These are phyloP conservation scores for Elgaria multicarinata DNA, from an alignment of 2,113 vertebrate species.

Conservation along the genomic window DNA sequence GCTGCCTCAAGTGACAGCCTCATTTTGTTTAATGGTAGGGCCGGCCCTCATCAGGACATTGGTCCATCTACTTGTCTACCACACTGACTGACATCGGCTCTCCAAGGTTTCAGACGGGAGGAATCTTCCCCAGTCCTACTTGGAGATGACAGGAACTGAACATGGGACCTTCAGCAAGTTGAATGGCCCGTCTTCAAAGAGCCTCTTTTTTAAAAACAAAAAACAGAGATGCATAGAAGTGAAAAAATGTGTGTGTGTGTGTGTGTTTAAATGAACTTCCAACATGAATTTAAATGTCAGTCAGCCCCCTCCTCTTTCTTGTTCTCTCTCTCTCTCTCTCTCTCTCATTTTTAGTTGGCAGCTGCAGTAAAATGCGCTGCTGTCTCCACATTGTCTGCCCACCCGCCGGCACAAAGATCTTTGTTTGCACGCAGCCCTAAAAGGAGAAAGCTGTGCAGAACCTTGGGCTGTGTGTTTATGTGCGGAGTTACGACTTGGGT, in stretches of 20 bases:
- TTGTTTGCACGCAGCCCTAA: constrained; percentile 79
- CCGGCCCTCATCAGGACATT: neutral
- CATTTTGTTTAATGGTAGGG: neutral
- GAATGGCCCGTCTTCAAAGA: neutral
- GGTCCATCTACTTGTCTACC: neutral
- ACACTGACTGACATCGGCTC: neutral
- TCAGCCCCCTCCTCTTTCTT: constrained; percentile 51
- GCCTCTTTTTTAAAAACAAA: neutral
- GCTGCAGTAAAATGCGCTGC: constrained; percentile 82
- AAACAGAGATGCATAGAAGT: neutral
- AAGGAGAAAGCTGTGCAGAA: constrained; percentile 65
- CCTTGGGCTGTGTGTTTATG: constrained; percentile 17
- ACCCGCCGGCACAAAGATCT: constrained; percentile 77
- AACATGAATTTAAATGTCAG: constrained; percentile 56
- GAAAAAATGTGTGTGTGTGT: neutral
- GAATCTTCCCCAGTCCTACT: neutral
- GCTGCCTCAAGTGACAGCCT: too few species aligned
- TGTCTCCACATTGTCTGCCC: constrained; percentile 90
- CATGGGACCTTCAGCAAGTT: neutral
- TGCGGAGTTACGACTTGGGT: neutral
- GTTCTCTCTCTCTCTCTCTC: constrained; percentile 58
- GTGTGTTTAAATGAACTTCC: constrained; percentile 39
- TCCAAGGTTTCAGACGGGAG: neutral
- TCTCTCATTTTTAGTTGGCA: constrained; percentile 77
- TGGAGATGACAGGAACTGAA: neutral